A percentile compares a stretch with the other conserved stretches of the same genome.
Evolutionary conservation across 2,888 invertebrate species (phyloP).

Genomic region (Beris chalybata): DNA sequence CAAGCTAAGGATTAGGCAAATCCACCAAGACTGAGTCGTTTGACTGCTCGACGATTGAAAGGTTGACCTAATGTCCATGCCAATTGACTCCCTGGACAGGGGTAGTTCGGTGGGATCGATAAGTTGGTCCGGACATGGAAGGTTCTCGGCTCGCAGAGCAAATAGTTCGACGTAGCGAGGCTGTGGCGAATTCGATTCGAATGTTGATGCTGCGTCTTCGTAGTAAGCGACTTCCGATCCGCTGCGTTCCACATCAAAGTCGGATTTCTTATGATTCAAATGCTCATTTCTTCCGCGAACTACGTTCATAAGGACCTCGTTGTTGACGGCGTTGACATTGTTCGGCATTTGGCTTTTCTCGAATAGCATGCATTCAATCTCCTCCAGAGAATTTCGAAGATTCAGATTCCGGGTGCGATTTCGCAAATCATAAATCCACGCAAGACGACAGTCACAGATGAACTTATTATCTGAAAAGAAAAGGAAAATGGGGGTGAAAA

Average conservation of each 20-base stretch:
- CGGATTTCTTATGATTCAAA: conserved; percentile 9
- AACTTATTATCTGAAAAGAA: conserved; percentile 76
- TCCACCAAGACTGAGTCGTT: background rate
- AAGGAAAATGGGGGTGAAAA: conserved; percentile 41
- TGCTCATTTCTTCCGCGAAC: conserved; percentile 27
- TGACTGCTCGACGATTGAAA: conserved; percentile 29
- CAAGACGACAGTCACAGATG: conserved; percentile 79
- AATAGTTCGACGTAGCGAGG: conserved; percentile 55
- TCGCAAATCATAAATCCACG: conserved; percentile 75
- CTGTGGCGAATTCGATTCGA: conserved; percentile 38
- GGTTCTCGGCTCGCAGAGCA: conserved; percentile 61
- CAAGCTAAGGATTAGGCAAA: conserved; percentile 6
- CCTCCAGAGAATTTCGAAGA: conserved; percentile 69
- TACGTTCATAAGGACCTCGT: conserved; percentile 41
- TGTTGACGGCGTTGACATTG: conserved; percentile 32
- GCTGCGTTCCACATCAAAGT: conserved; percentile 7
- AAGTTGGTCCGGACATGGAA: conserved; percentile 65
- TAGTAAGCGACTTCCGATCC: conserved; percentile 37
- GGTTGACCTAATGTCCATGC: conserved; percentile 44
- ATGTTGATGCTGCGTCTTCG: conserved; percentile 42
- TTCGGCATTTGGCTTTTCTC: conserved; percentile 35
- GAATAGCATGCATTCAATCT: conserved; percentile 70
- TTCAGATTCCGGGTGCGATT: conserved; percentile 74
- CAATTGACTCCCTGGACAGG: conserved; percentile 59
- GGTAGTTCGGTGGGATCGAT: conserved; percentile 66